Evolutionary conservation across 2,113 vertebrate species (phyloP).

Genomic region (Mus spicilegus): DNA sequence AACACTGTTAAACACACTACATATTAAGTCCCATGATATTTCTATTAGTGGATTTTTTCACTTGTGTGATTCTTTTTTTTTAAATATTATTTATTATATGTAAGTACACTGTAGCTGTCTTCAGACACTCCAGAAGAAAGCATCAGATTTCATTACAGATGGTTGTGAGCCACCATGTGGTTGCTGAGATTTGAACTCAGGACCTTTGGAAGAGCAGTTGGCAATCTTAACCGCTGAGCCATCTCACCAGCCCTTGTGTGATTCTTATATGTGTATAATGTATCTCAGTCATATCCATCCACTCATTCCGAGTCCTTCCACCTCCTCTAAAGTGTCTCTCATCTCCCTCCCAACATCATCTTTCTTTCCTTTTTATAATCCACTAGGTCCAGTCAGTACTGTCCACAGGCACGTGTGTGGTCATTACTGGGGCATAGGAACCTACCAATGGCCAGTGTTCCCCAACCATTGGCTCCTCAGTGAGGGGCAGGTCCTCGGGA

Average conservation of each 20-base stretch:
- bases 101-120: no score
- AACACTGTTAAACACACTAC: neutral
- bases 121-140: no score
- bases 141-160: no score
- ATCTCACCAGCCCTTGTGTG: no score
- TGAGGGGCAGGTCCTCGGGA: neutral
- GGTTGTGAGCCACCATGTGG: no score
- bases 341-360: neutral
- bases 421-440: neutral
- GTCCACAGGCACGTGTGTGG: neutral
- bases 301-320: neutral
- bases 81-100: no score
- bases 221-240: no score
- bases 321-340: neutral
- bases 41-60: neutral
- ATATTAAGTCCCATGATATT: neutral
- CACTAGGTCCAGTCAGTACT: neutral
- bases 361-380: neutral
- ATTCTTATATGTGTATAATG: neutral
- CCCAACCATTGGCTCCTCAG: neutral
- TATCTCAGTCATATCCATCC: neutral
- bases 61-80: neutral
- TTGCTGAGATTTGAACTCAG: no score
- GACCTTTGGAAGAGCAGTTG: no score
- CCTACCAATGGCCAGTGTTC: neutral